Base-by-base conservation (phyloP, 1,140 invertebrate genomes). In the Apis florea region DNA sequence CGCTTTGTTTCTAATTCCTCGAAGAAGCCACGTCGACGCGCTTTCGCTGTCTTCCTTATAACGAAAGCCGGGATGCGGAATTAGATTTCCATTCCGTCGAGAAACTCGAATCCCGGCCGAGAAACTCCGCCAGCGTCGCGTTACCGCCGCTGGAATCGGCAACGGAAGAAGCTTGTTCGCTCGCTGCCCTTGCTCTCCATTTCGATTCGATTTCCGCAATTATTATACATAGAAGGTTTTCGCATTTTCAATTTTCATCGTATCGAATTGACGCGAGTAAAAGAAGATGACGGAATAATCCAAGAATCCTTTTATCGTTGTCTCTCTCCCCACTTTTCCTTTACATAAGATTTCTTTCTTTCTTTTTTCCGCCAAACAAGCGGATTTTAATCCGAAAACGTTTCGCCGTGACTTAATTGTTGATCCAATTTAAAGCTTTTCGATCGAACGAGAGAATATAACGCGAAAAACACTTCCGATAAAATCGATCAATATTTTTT, bases 61-160 rank as follows among this genome's bases (percentile, higher is more conserved):
- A 19, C 79, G 66, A 68, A 54, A 54, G 54, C 49, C 19, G 15
- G 24, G 31, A 26, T 21, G 47, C 40, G 64, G 66, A 76, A 82
- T 82, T 82, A 76, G 54, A 82, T 82, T 68, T 76, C 79, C 73
- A 68, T 82, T 69, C 64, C 56, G 24, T 21, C 72, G 64, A 76
- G 79, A 68, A 81, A 81, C 72, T 68, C 17, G 79, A 81, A 68
- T 64, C 63, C 51, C 40, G 53, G 13, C 26, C 63, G 53, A 68
- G 70, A 58, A 74, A 80, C 53, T 80, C n/a, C 11, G 40, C 31
- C 19, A 26, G 54, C 17, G 64, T 69, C 53, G 51, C 19, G 63
- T n/a, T 51, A 68, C n/a, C 13, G 11, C 3, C n/a, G 0, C 0
- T 49, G 72, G 64, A n/a, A 71, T 24, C 21, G 17, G 19, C 8